Conservation (phyloP, 2,888 invertebrate genomes). For the Tenthredo scrophulariae region DNA sequence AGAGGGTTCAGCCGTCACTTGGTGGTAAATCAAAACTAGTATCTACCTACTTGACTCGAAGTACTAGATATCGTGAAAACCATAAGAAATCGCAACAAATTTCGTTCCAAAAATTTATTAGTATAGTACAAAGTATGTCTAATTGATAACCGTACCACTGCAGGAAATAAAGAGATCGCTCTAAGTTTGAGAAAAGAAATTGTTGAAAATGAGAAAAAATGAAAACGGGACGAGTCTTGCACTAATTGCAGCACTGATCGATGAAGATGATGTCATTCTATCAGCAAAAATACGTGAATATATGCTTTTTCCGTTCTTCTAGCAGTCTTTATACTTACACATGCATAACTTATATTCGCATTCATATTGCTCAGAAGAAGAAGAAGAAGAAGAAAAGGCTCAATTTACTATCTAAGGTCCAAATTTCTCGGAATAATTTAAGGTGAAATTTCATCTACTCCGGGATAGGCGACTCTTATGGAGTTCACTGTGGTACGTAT, state of each 20-base stretch:
- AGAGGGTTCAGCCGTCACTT: conserved; percentile 38
- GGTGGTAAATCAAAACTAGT: conserved; percentile 30
- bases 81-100: background rate
- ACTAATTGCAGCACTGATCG: too few species aligned
- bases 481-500: background rate
- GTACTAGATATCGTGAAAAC: background rate
- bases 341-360: conserved; percentile 7
- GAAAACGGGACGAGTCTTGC: too few species aligned
- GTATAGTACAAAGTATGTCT: background rate
- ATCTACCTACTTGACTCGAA: background rate
- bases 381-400: background rate
- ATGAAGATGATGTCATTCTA: too few species aligned
- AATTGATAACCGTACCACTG: background rate
- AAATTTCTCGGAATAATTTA: background rate
- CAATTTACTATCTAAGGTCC: background rate
- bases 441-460: background rate
- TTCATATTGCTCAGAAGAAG: too few species aligned
- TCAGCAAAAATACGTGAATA: background rate
- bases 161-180: background rate
- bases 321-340: background rate
- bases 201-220: too few species aligned
- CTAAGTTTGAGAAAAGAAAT: background rate
- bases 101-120: background rate
- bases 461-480: background rate
- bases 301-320: background rate